Evolutionary conservation across 2,888 invertebrate species (phyloP), one percentile per base, ranked within the genome.

Genomic region (Morpho helenor): DNA sequence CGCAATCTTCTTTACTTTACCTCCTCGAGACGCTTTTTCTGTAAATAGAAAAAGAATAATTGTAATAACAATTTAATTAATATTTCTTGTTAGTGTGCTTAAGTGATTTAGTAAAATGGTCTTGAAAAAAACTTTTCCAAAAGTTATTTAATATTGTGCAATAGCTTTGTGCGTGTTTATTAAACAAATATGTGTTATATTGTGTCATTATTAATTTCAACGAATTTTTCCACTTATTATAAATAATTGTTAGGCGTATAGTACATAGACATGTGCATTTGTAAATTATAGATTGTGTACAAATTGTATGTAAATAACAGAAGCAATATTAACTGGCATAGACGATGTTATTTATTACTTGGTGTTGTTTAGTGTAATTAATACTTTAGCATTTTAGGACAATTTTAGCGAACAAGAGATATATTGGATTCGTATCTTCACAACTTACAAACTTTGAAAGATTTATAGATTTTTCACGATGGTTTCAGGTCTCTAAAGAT

Each of bases 1-100:
- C 64, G 67, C 64, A 59, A 62, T 74, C 68, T 63, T 61, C 64
- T 63, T 54, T 79, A 82, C 82, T 77, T 86, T 90, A 94, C 95
- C 94, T 95, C 95, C 88, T 95, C 95, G 91, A 95, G 91, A 91
- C 93, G 94, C 90, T 94, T 94, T 92, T 92, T 95, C 95, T 95
- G 94, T 72, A 94, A 94, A 92, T 91, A 78, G 85, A 87, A 72
- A 75, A 71, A 79, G 77, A 82, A 82, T 73, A 62, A 65, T 42
- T 41, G 43, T 39, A 44, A 45, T 49, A 9, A 45, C 16, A 7
- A 44, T 16, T 43, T 39, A 23, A 41, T 7, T 7, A 48, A 16
- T 10, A 42, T 40, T 44, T 8, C 31, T 39, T 46, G 48, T 57
- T 54, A 43, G 49, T 61, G 44, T 57, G 43, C 40, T 41, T 57